Conservation (phyloP, 2,797 vertebrate species). For the Acropternis orthonyx region DNA sequence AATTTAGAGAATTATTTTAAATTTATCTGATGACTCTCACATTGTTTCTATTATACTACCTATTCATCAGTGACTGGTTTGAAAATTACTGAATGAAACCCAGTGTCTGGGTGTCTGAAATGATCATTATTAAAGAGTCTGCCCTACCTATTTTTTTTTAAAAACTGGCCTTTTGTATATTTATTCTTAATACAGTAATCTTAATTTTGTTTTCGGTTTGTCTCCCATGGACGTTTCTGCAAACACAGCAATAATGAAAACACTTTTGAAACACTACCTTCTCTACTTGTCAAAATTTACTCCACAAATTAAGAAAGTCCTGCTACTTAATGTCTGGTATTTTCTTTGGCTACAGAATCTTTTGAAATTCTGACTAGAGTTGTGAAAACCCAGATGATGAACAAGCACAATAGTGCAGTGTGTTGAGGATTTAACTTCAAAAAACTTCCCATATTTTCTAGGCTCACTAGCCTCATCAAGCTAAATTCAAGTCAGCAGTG, state of each 20-base stretch:
- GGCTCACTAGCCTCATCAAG: neutral
- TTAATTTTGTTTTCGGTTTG: neutral
- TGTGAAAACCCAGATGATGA: conserved; percentile 47
- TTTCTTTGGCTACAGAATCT: conserved; percentile 58
- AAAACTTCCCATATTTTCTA: neutral
- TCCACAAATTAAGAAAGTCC: conserved; percentile 47
- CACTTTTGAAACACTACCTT: conserved; percentile 43
- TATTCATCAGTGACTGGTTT: neutral
- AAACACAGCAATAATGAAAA: conserved; percentile 35
- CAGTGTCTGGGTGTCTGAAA: neutral
- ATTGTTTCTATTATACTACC: neutral
- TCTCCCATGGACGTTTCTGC: neutral
- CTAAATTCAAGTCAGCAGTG: neutral
- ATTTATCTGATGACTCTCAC: neutral
- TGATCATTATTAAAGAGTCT: neutral
- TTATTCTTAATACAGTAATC: conserved; percentile 2
- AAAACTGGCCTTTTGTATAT: neutral
- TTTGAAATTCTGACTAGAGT: conserved; percentile 45
- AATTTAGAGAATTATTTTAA: neutral
- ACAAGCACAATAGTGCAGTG: neutral
- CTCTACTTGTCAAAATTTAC: conserved; percentile 52
- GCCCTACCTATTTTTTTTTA: neutral
- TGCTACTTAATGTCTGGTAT: conserved; percentile 44
- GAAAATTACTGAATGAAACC: neutral
- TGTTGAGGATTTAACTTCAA: neutral